These are phyloP conservation scores for Eueremaeus valkanovi DNA, from an alignment of 2,888 invertebrate genomes.

Conservation along the genomic window DNA sequence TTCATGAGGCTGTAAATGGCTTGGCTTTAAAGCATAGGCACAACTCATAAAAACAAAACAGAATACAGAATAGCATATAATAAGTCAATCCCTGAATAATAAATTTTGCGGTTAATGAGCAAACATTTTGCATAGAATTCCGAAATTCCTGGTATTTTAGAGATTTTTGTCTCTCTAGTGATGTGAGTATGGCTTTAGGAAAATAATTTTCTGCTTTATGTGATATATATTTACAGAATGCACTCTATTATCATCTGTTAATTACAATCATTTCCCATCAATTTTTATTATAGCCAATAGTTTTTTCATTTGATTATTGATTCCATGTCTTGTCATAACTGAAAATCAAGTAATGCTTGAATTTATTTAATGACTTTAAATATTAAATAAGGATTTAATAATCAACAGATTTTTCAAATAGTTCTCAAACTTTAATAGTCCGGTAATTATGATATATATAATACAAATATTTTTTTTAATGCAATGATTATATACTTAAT, in stretches of 20 bases:
- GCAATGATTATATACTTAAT: too few species aligned
- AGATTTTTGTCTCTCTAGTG: background rate
- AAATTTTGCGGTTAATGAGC: slow-evolving; percentile 16
- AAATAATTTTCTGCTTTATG: background rate
- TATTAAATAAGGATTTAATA: too few species aligned
- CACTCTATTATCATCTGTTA: background rate
- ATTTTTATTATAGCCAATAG: background rate
- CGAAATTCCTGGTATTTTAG: slow-evolving; percentile 4
- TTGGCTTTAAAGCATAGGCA: slow-evolving; percentile 1
- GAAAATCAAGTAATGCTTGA: too few species aligned
- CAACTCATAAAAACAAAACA: background rate
- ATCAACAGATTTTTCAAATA: too few species aligned
- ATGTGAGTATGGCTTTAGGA: background rate
- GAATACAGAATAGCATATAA: background rate
- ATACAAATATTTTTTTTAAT: too few species aligned
- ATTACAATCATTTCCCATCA: background rate
- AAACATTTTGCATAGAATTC: background rate
- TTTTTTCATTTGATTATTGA: too few species aligned
- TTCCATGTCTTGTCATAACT: too few species aligned
- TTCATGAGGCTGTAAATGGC: background rate
- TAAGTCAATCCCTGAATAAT: slow-evolving; percentile 13
- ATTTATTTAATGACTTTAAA: too few species aligned
- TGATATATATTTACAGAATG: background rate
- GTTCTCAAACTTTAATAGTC: too few species aligned
- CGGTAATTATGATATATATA: too few species aligned